Evolutionary conservation across 2,113 vertebrate genomes (phyloP), one percentile per base, ranked within the genome.

Genomic region (Pyxicephalus adspersus): DNA sequence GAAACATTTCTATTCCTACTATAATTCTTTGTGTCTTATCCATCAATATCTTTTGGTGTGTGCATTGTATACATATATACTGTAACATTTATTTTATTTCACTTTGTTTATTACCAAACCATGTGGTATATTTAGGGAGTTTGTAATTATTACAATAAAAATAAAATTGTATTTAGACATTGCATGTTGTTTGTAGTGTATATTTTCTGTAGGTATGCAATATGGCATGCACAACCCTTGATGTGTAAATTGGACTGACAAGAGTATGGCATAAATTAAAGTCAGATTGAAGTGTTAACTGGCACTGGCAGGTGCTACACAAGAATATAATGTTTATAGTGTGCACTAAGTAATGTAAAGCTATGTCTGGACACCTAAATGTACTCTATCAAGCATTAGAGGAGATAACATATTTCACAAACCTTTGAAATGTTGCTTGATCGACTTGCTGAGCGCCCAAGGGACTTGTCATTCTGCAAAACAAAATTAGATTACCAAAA

Each of bases 351-450:
- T 52, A 54, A 67, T 70, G 77, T 61, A 63, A 31, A 3, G 23
- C 18, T 31, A 61, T 29, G 34, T 29, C 5, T 61, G 29, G 58
- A 5, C 66, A 72, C 58, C 45, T 52, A n/a, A 72, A 52, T 54
- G n/a, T 57, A 29, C 45, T 54, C 45, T 20, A 71, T 54, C 25
- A 63, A 80, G 38, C 20, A 25, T 8, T 64, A 83, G 7, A 22
- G 83, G 68, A 66, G 55, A 34, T 23, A 84, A 78, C 9, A 75
- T 7, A 67, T 84, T 87, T 83, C 50, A 87, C 90, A 29, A 90
- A 99, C 96, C 94, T 98, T 99, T 88, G 96, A 97, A 91, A 97
- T 95, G 90, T 95, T 97, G 90, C 96, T 96, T 70, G 96, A 96
- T 89, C 95, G 94, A 90, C 95, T 97, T 78, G 95, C 90, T 77